Evolutionary conservation across 2,797 vertebrate genomes (phyloP), one percentile per base, ranked within the genome.

Genomic region (Limnodromus scolopaceus): DNA sequence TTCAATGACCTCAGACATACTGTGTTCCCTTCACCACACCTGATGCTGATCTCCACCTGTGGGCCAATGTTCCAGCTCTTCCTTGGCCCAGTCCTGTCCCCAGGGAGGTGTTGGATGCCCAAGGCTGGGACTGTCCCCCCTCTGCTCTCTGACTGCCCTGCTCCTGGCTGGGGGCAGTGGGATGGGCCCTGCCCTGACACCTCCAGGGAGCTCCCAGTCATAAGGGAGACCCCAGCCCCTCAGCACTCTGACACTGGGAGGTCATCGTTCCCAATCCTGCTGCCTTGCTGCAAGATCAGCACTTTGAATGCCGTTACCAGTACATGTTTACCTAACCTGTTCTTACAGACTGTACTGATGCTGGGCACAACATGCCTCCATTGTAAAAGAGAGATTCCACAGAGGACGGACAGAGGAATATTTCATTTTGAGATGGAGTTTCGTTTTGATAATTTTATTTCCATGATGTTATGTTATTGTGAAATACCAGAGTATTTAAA

Each of bases 171-270:
- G 19, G 19, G n/a, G 11, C 0, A 0, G 17, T 27, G 66, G 43
- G 48, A n/a, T 16, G 24, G 18, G 22, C 23, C 19, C 48, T 64
- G 25, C 36, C 10, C 54, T 69, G 51, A n/a, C 1, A 2, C 3
- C 24, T 10, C 6, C 10, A 1, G 28, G 41, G 14, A 63, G 7
- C 14, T 14, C 39, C 7, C 14, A 24, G 22, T 55, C 45, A 45
- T 0, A 0, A 23, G 19, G 39, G 12, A 68, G 2, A 8, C 8
- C n/a, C 51, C 34, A 48, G 45, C 8, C 41, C 48, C 19, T 28
- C 9, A 25, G 34, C 41, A 51, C 4, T 23, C 48, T 46, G 24
- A 6, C 19, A 18, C 15, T 13, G 58, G n/a, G 57, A 60, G 15
- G 10, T 27, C 48, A 19, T 5, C 0, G 2, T 11, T 78, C 53